Percentiles rank a stretch among this genome's conserved stretches.
phyloP scores from a whole-genome alignment of 2,113 vertebrate genomes.

The Heptranchias perlo region DNA sequence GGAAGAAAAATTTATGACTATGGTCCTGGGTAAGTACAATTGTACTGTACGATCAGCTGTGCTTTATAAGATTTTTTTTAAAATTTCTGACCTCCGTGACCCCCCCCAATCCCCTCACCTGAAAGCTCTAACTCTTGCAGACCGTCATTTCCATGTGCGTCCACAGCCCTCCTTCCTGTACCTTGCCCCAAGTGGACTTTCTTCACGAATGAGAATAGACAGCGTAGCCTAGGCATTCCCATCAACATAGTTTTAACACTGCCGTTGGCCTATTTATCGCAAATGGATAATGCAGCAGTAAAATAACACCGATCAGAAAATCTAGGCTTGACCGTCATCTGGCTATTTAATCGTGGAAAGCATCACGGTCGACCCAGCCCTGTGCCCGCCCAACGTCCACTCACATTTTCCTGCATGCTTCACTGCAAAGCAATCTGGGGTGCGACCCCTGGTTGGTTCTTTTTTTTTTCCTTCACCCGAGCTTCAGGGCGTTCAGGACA shows the following conservation, averaged over 20 bases:
- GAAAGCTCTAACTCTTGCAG: not conserved
- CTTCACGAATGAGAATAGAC: not conserved
- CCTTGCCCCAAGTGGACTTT: not conserved
- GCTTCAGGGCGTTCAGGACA: too few species aligned
- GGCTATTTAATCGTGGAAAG: too few species aligned
- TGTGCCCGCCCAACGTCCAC: not conserved
- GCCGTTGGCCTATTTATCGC: not conserved
- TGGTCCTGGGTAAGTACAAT: constrained; percentile 70
- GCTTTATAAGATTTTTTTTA: not conserved
- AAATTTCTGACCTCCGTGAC: not conserved
- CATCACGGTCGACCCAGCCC: not conserved
- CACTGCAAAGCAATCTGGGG: too few species aligned
- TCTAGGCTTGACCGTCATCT: not conserved
- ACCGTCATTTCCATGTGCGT: not conserved
- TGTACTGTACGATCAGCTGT: not conserved
- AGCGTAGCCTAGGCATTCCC: not conserved
- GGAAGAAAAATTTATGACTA: constrained; percentile 82
- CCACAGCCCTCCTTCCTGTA: not conserved
- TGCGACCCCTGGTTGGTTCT: too few species aligned
- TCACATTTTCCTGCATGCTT: too few species aligned
- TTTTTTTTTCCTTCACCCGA: too few species aligned
- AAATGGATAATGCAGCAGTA: too few species aligned
- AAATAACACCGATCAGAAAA: too few species aligned
- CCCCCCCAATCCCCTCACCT: not conserved
- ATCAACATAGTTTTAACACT: not conserved